Conservation (phyloP, 2,888 invertebrate genomes). For the Matsumyia berberina region DNA sequence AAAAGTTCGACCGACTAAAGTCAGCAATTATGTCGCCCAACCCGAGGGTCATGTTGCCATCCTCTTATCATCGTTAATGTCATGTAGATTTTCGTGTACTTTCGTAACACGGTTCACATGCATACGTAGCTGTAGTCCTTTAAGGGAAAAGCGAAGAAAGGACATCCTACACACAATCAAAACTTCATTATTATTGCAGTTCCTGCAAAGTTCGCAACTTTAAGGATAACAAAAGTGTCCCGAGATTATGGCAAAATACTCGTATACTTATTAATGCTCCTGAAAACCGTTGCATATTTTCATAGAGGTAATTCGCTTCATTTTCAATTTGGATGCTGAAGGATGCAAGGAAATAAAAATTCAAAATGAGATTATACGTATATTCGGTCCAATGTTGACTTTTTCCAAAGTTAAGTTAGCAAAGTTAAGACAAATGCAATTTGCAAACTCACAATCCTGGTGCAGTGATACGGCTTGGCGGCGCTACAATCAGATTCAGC, state of each 20-base stretch:
- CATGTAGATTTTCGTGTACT: constrained; percentile 54
- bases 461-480: constrained; percentile 61
- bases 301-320: constrained; percentile 48
- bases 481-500: constrained; percentile 36
- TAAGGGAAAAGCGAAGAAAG: constrained; percentile 9
- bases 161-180: constrained; percentile 63
- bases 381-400: constrained; percentile 73
- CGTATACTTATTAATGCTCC: constrained; percentile 42
- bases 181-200: constrained; percentile 74
- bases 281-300: constrained; percentile 58
- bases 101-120: constrained; percentile 49
- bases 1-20: constrained; percentile 71
- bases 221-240: constrained; percentile 67
- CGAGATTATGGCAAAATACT: constrained; percentile 49
- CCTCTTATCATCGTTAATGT: constrained; percentile 47
- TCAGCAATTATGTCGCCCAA: constrained; percentile 71
- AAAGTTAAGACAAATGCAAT: constrained; percentile 77
- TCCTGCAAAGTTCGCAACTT: constrained; percentile 56
- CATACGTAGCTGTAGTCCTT: neutral
- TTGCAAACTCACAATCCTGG: constrained; percentile 66
- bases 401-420: constrained; percentile 75
- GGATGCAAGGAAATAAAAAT: constrained; percentile 7
- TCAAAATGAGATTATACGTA: constrained; percentile 60
- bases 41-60: constrained; percentile 18
- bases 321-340: constrained; percentile 58